Conservation (phyloP, 2,113 vertebrate species). For the Xenopus tropicalis region UCB_Xtro_10.0 CM004446.2:94864001-94864500, state of each 20-base stretch:
- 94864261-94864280: no score
- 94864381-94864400: background rate
- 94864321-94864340: no score
- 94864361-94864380: no score
- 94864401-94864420: background rate
- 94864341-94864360: no score
- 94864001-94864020: conserved; percentile 61
- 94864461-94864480: conserved; percentile 56
- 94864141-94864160: conserved; percentile 95
- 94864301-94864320: no score
- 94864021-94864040: conserved; percentile 61
- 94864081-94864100: conserved; percentile 55
- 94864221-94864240: conserved; percentile 49
- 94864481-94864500: conserved; percentile 59
- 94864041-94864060: conserved; percentile 57
- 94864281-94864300: no score
- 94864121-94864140: conserved; percentile 69
- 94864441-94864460: conserved; percentile 27
- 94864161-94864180: conserved; percentile 92
- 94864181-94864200: conserved; percentile 72
- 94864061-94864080: conserved; percentile 58
- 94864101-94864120: conserved; percentile 73
- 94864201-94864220: conserved; percentile 61
- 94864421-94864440: conserved; percentile 38
- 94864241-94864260: no score